phyloP scores from a whole-genome alignment of 2,888 invertebrate species.

The Thera britannica region DNA sequence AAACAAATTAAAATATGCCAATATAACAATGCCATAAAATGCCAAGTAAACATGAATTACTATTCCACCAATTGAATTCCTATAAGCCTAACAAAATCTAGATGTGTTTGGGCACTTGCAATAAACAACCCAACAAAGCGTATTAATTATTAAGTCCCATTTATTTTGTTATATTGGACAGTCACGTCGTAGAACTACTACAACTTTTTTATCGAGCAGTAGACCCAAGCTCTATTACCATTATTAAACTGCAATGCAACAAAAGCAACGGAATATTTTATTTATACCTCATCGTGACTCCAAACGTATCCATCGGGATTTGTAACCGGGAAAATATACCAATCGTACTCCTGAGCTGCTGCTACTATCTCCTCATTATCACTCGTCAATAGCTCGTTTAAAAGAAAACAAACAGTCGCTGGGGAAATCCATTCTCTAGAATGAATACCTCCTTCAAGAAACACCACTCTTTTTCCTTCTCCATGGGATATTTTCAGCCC shows the following conservation, averaged over 20 bases:
- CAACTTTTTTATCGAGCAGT: too few species aligned
- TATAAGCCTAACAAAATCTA: too few species aligned
- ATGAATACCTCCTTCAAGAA: slow-evolving; percentile 85
- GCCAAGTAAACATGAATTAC: too few species aligned
- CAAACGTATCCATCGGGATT: slow-evolving; percentile 91
- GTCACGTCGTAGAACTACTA: too few species aligned
- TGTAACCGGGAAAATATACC: slow-evolving; percentile 90
- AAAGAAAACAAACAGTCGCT: slow-evolving; percentile 87
- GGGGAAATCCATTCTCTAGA: slow-evolving; percentile 91
- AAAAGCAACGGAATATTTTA: too few species aligned
- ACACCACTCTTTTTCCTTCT: slow-evolving; percentile 58
- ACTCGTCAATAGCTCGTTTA: slow-evolving; percentile 87
- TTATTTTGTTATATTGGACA: too few species aligned
- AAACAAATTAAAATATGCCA: background rate
- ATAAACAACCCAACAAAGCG: too few species aligned
- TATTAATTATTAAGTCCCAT: too few species aligned
- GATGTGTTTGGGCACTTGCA: too few species aligned
- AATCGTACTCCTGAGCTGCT: slow-evolving; percentile 87
- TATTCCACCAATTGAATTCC: too few species aligned
- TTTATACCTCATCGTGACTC: slow-evolving; percentile 83
- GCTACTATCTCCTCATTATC: slow-evolving; percentile 75
- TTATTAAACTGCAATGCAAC: too few species aligned
- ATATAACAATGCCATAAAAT: background rate
- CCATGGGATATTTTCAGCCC: slow-evolving; percentile 73
- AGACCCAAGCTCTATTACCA: too few species aligned